phyloP scores from a whole-genome alignment of 2,797 vertebrate genomes.

The Dendrocincla fuliginosa region DNA sequence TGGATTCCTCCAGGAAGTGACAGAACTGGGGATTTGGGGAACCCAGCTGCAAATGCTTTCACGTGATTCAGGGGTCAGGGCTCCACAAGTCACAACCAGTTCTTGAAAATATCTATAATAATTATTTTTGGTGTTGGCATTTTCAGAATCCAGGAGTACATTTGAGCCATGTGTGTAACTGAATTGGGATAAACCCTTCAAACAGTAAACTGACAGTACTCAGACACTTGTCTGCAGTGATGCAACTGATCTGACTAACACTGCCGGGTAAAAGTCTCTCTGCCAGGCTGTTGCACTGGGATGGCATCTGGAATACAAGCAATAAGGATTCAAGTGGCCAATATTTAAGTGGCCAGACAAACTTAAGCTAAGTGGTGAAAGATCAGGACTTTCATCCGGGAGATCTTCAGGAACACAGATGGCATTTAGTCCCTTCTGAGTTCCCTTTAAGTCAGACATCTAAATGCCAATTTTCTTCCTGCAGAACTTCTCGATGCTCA shows the following conservation, averaged over 20 bases:
- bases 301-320: background rate
- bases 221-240: fast-evolving
- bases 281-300: background rate
- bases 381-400: background rate
- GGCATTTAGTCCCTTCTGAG: background rate
- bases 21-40: background rate
- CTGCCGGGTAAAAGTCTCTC: background rate
- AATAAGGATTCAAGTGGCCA: fast-evolving
- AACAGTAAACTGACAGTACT: too few species aligned
- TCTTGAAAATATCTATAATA: background rate
- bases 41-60: background rate
- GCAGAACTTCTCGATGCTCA: background rate
- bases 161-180: fast-evolving
- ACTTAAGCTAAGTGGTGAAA: background rate
- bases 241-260: background rate
- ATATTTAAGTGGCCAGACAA: background rate
- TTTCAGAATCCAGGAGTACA: background rate
- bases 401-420: background rate
- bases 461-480: background rate
- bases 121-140: background rate
- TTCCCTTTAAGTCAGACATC: background rate
- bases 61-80: background rate
- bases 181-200: background rate
- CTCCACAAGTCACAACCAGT: background rate
- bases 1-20: background rate